phyloP scores from a whole-genome alignment of 2,113 vertebrate species.

The Neogobius melanostomus region DNA sequence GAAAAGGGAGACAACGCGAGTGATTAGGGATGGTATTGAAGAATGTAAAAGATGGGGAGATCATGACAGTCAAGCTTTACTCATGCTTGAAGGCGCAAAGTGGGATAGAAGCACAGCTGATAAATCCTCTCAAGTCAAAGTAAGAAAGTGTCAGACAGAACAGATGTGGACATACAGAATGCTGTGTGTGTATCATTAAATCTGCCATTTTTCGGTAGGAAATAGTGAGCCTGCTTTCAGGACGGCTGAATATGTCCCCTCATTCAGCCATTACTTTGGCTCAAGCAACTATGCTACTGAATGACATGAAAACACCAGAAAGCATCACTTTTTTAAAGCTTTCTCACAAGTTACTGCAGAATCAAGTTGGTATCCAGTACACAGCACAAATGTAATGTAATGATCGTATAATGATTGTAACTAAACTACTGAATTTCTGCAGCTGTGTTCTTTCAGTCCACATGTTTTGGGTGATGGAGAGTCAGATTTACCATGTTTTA shows the following conservation, averaged over 20 bases:
- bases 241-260: conserved; percentile 45
- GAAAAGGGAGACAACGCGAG: conserved; percentile 66
- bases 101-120: conserved; percentile 76
- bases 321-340: conserved; percentile 52
- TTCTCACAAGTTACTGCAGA: conserved; percentile 65
- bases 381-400: conserved; percentile 4
- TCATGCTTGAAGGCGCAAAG: conserved; percentile 82
- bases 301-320: conserved; percentile 53
- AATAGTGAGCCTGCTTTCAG: conserved; percentile 68
- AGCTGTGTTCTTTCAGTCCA: conserved; percentile 83
- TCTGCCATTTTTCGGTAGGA: conserved; percentile 55
- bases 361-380: conserved; percentile 58
- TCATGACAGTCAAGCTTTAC: conserved; percentile 79
- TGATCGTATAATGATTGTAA: neutral
- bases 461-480: conserved; percentile 52
- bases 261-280: conserved; percentile 61
- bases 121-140: neutral
- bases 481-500: conserved; percentile 63
- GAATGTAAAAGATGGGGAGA: conserved; percentile 84
- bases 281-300: conserved; percentile 63
- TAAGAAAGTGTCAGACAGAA: neutral
- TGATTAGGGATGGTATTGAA: conserved; percentile 79
- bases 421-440: neutral
- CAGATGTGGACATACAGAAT: neutral
- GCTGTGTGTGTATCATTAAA: neutral